Evolutionary conservation across 1,140 invertebrate species (phyloP).

Genomic region (Cylas formicarius): DNA sequence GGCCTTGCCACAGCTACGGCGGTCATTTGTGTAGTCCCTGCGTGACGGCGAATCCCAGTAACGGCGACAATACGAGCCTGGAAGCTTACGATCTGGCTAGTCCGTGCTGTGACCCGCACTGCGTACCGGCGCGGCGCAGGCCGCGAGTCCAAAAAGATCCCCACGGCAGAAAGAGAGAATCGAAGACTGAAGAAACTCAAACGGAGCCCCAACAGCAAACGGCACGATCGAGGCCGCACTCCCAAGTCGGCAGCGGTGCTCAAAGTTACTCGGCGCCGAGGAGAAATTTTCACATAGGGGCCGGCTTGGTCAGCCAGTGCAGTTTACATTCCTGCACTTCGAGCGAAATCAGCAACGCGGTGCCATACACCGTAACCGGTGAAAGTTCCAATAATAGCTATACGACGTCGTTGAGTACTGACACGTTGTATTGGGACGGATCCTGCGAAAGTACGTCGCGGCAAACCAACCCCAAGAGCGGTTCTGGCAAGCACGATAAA

Average conservation of each 20-base stretch:
- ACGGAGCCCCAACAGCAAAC: slow-evolving; percentile 37
- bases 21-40: slow-evolving; percentile 69
- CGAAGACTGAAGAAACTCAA: slow-evolving; percentile 46
- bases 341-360: slow-evolving; percentile 56
- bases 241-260: slow-evolving; percentile 38
- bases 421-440: slow-evolving; percentile 75
- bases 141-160: slow-evolving; percentile 55
- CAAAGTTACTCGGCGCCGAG: slow-evolving; percentile 25
- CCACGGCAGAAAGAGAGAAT: slow-evolving; percentile 49
- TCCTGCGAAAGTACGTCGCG: slow-evolving; percentile 39
- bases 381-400: slow-evolving; percentile 64
- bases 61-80: slow-evolving; percentile 60
- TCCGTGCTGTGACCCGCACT: slow-evolving; percentile 75
- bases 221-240: slow-evolving; percentile 41
- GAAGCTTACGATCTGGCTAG: slow-evolving; percentile 77
- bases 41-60: slow-evolving; percentile 37
- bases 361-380: slow-evolving; percentile 52
- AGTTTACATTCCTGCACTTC: slow-evolving; percentile 74
- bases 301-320: slow-evolving; percentile 63
- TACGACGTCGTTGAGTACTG: slow-evolving; percentile 74
- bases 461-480: slow-evolving; percentile 39
- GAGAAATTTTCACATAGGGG: slow-evolving; percentile 51
- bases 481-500: slow-evolving; percentile 39
- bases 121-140: slow-evolving; percentile 64
- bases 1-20: slow-evolving; percentile 31